Evolutionary conservation across 1,140 invertebrate species (phyloP), one percentile per base, ranked within the genome.

Genomic region (Heliconius nattereri): DNA sequence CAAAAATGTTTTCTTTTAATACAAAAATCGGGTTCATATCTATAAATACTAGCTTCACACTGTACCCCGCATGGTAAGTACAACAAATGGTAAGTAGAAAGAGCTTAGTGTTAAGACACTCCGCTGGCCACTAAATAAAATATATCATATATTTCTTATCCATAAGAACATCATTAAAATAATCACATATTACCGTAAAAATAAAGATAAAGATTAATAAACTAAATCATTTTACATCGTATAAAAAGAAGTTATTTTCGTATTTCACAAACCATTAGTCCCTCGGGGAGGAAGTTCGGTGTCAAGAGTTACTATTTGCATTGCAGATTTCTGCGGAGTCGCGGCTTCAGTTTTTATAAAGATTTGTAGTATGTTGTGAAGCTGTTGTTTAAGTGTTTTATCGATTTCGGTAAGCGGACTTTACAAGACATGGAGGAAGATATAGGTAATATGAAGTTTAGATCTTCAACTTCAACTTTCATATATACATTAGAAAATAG

Each of bases 251-350:
- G 13, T 29, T 66, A 26, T 26, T 29, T 26, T 66, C 60, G 23
- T 66, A 26, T 60, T 60, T 60, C 20, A 60, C 57, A 26, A 60
- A 60, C 57, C 57, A 66, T 66, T 66, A 66, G n/a, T 26, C n/a
- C 23, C 23, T 26, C 11, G 23, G 23, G n/a, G n/a, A 13, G 26
- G 57, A 29, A 66, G 23, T 66, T 66, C 57, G 23, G 57, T 66
- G 57, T 66, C 57, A 66, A 66, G 57, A 66, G 57, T 26, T 66
- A 26, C 57, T 29, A 66, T 66, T 66, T 66, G 57, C 57, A 66
- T 26, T 66, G 60, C 60, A 66, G 26, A 66, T 66, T 26, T 16
- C 60, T 26, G 26, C 60, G 23, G 26, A 66, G 60, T 66, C 60
- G 60, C 60, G 26, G 29, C 11, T 66, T 29, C 23, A 26, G 60